These are phyloP conservation scores for Heliconius hermathena DNA, from an alignment of 1,140 invertebrate species.

Conservation along the genomic window DNA sequence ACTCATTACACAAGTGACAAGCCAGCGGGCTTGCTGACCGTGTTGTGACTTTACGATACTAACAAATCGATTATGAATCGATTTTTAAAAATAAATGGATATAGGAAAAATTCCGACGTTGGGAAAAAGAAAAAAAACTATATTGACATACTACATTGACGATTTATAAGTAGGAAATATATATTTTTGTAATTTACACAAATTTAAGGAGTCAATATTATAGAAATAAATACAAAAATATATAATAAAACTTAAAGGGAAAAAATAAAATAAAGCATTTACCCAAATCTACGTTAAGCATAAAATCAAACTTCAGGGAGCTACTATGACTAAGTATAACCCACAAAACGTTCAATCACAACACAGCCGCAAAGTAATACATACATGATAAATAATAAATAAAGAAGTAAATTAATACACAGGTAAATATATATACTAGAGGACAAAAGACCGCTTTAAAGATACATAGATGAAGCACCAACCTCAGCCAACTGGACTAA, in stretches of 20 bases:
- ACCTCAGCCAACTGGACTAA: constrained; percentile 68
- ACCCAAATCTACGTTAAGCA: constrained; percentile 17
- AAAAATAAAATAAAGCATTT: constrained; percentile 15
- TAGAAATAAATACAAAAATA: neutral
- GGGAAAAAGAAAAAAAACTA: too few species aligned
- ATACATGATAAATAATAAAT: constrained; percentile 58
- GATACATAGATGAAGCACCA: constrained; percentile 79
- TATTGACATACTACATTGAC: neutral
- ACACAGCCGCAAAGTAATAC: constrained; percentile 57
- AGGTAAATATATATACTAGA: constrained; percentile 41
- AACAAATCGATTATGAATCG: neutral
- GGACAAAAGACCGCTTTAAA: constrained; percentile 53
- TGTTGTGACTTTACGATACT: constrained; percentile 56
- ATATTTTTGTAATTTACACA: too few species aligned
- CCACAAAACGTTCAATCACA: constrained; percentile 67
- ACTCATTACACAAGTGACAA: constrained; percentile 63
- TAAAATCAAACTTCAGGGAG: constrained; percentile 7
- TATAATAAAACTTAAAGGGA: neutral
- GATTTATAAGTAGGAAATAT: neutral
- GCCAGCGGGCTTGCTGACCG: constrained; percentile 60
- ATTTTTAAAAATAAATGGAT: neutral
- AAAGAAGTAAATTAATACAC: constrained; percentile 66
- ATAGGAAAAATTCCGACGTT: neutral
- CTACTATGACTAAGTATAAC: constrained; percentile 14
- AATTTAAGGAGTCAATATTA: neutral